Conservation (phyloP, 2,797 vertebrate species). For the Crypturellus tataupa region DNA sequence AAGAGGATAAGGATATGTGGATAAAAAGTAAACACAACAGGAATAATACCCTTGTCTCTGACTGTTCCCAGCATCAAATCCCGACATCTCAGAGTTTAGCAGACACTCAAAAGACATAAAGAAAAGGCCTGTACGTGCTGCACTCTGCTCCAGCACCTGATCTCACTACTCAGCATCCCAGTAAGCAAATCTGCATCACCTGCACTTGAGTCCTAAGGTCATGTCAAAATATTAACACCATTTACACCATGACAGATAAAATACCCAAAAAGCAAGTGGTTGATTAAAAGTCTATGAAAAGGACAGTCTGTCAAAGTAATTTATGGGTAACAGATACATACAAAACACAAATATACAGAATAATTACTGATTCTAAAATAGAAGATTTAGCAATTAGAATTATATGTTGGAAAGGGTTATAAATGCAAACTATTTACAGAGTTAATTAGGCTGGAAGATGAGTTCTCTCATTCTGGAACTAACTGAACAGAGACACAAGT, state of each 20-base stretch:
- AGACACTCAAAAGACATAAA: background rate
- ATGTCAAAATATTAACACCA: background rate
- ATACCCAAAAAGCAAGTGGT: background rate
- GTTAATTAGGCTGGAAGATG: background rate
- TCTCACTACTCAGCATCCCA: rapidly evolving
- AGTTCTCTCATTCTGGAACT: background rate
- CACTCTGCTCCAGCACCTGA: background rate
- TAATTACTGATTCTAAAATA: background rate
- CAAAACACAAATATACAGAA: background rate
- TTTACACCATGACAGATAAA: background rate
- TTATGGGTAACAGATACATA: background rate
- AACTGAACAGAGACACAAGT: background rate
- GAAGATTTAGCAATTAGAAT: background rate
- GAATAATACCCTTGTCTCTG: background rate
- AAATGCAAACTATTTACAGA: background rate
- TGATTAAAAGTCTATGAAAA: background rate
- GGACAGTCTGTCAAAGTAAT: background rate
- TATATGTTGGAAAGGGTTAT: background rate
- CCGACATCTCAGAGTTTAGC: background rate
- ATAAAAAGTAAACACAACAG: background rate
- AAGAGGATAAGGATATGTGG: rapidly evolving
- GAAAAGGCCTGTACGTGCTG: background rate
- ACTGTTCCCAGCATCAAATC: background rate
- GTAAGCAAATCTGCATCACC: background rate
- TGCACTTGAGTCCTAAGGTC: rapidly evolving